Evolutionary conservation across 1,140 invertebrate species (phyloP).

Genomic region (Linepithema humile): DNA sequence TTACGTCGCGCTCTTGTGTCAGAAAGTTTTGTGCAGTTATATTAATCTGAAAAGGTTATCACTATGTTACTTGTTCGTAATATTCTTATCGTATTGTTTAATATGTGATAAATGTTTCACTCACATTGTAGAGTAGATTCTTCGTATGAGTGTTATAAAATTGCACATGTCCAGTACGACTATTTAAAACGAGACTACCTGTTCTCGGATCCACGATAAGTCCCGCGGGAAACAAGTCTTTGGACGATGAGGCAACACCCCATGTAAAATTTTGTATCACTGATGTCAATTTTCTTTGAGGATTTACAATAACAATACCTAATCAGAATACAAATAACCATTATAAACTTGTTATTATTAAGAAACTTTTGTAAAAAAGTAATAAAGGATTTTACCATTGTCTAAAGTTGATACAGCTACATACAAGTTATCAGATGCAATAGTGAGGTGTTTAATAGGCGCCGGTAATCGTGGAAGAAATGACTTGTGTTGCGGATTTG

Average conservation of each 20-base stretch:
- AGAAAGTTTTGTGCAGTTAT: slow-evolving; percentile 90
- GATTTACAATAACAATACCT: slow-evolving; percentile 89
- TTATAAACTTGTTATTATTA: background rate
- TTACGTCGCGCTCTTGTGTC: slow-evolving; percentile 86
- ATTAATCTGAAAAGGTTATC: slow-evolving; percentile 87
- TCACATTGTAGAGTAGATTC: slow-evolving; percentile 90
- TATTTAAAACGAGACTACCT: slow-evolving; percentile 90
- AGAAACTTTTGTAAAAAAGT: background rate
- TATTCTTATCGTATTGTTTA: background rate
- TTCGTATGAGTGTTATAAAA: slow-evolving; percentile 90
- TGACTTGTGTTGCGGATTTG: slow-evolving; percentile 84
- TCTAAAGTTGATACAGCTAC: slow-evolving; percentile 89
- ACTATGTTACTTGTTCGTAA: background rate
- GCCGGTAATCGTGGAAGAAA: slow-evolving; percentile 91
- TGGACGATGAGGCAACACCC: slow-evolving; percentile 82
- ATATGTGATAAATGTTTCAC: slow-evolving; percentile 68
- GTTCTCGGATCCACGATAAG: slow-evolving; percentile 88
- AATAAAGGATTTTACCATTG: slow-evolving; percentile 87
- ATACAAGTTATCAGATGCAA: slow-evolving; percentile 87
- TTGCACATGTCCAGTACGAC: slow-evolving; percentile 91
- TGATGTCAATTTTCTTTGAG: slow-evolving; percentile 85
- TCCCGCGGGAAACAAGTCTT: slow-evolving; percentile 87
- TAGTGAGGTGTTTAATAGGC: slow-evolving; percentile 88
- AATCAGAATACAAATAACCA: background rate
- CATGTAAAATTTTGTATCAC: slow-evolving; percentile 90